phyloP scores from a whole-genome alignment of 2,888 invertebrate genomes.

The Dilophus febrilis region DNA sequence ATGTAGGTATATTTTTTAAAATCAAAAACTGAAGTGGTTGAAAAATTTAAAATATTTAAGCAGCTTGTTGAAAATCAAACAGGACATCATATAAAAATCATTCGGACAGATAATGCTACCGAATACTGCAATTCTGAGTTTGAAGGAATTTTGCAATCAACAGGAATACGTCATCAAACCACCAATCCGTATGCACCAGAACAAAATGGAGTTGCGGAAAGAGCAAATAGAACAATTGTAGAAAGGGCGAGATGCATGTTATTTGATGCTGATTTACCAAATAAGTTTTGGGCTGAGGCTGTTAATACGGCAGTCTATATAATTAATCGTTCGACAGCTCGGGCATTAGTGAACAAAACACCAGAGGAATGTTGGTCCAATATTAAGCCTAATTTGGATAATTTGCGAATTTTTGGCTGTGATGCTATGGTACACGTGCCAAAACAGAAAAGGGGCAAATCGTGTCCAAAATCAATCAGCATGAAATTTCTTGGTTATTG shows the following conservation, averaged over 20 bases:
- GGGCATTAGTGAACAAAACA: background rate
- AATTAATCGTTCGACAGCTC: slow-evolving; percentile 6
- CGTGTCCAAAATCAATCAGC: no score
- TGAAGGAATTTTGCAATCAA: background rate
- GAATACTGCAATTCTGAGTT: slow-evolving; percentile 6
- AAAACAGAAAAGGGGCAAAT: no score
- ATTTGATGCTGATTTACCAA: no score
- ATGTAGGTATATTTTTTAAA: slow-evolving; percentile 8
- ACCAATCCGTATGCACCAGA: background rate
- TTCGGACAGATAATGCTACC: slow-evolving; percentile 7
- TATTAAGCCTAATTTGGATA: no score
- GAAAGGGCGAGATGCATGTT: slow-evolving; percentile 12
- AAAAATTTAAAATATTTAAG: slow-evolving; percentile 8
- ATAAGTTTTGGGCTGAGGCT: slow-evolving; percentile 12
- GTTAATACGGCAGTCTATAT: slow-evolving; percentile 11
- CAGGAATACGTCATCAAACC: slow-evolving; percentile 6
- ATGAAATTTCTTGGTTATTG: no score
- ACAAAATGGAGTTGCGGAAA: slow-evolving; percentile 9
- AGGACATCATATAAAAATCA: slow-evolving; percentile 3
- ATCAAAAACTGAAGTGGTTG: slow-evolving; percentile 7
- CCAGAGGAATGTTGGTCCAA: no score
- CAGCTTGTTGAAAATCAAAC: slow-evolving; percentile 10
- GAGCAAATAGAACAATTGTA: slow-evolving; percentile 10
- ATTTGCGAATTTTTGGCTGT: no score
- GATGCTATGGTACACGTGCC: no score